These are phyloP conservation scores for Chitala chitala DNA, from an alignment of 2,113 vertebrate genomes.

Conservation along the genomic window DNA sequence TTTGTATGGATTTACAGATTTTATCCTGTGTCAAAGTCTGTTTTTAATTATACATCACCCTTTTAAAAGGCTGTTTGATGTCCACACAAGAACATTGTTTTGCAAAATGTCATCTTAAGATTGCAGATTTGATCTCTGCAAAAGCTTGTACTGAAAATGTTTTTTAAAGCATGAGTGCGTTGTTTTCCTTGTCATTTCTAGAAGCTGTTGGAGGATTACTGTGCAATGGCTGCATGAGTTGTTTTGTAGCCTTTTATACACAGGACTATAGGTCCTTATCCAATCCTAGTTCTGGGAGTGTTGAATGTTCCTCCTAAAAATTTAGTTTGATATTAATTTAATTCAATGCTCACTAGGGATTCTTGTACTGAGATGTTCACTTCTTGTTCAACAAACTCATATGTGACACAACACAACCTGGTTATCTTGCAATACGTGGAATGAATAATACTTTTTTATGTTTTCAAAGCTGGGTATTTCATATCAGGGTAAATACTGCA, in stretches of 20 bases:
- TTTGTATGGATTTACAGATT: slow-evolving; percentile 22
- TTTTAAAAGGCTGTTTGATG: neutral
- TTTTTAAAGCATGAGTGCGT: neutral
- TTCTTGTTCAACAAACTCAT: too few species aligned
- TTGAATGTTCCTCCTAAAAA: too few species aligned
- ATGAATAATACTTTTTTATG: neutral
- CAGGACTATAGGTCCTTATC: too few species aligned
- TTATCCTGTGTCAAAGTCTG: neutral
- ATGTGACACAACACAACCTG: too few species aligned
- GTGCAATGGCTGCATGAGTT: neutral
- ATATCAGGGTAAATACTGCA: neutral
- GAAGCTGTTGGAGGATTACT: neutral
- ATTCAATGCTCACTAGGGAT: too few species aligned
- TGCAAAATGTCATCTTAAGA: slow-evolving; percentile 13
- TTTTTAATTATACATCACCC: neutral
- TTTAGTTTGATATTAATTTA: too few species aligned
- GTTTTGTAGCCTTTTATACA: too few species aligned
- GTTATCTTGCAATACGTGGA: too few species aligned
- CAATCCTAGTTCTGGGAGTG: too few species aligned
- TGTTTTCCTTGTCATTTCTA: neutral
- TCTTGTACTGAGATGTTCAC: too few species aligned
- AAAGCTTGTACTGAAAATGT: neutral
- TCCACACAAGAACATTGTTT: neutral
- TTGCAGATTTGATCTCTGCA: slow-evolving; percentile 7
- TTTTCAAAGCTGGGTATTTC: neutral